Conservation (phyloP, 2,888 invertebrate genomes). For the Gastrophysa polygoni region DNA sequence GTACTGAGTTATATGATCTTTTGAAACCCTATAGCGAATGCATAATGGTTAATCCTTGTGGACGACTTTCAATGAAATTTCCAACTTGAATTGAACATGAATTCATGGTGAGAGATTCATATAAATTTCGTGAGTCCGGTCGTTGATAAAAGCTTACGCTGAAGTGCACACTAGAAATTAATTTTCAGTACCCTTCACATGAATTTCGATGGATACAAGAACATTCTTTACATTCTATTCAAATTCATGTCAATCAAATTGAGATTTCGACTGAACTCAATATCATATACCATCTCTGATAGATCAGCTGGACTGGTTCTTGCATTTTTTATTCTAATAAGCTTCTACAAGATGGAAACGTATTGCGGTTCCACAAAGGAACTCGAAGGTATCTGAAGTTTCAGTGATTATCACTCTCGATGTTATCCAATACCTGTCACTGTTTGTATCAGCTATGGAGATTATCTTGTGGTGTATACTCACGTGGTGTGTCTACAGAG, state of each 20-base stretch:
- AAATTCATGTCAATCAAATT: constrained; percentile 44
- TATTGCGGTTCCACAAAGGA: background rate
- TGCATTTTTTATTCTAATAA: constrained; percentile 11
- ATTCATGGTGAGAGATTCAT: background rate
- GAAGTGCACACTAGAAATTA: constrained; percentile 41
- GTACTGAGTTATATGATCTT: too few relatives aligned
- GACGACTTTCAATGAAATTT: too few relatives aligned
- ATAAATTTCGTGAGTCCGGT: constrained; percentile 25
- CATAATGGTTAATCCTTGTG: too few relatives aligned
- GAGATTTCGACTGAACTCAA: constrained; percentile 38
- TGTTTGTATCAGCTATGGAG: too few relatives aligned
- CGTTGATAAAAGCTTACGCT: constrained; percentile 33
- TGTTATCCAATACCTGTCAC: too few relatives aligned
- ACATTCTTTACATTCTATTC: constrained; percentile 41
- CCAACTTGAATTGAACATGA: background rate
- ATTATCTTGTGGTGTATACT: too few relatives aligned
- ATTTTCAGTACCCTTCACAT: constrained; percentile 47
- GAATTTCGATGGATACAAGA: constrained; percentile 41
- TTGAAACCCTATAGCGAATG: too few relatives aligned
- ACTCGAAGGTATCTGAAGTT: background rate
- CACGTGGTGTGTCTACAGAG: too few relatives aligned
- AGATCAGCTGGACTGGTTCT: constrained; percentile 28
- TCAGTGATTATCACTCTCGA: background rate
- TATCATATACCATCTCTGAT: constrained; percentile 30
- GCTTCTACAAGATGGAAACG: background rate